Percentiles rank a stretch among this genome's conserved stretches.
Conservation (phyloP, 2,797 vertebrate genomes). For the Pseudochirops corinnae region DNA sequence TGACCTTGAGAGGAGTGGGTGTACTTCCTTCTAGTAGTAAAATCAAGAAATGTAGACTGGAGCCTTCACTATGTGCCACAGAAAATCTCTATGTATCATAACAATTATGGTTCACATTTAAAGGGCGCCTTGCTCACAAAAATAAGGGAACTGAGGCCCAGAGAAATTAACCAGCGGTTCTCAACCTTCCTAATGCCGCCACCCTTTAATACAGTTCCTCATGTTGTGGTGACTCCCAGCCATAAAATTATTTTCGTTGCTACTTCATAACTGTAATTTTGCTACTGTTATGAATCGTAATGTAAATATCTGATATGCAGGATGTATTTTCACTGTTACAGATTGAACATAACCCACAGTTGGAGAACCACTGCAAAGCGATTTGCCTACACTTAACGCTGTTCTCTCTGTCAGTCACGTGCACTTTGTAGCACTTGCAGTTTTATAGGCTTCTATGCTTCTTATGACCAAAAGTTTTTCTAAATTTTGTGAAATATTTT, state of each 20-base stretch:
- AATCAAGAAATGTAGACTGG: background rate
- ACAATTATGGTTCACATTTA: background rate
- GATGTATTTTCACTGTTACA: no score
- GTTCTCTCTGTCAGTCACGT: background rate
- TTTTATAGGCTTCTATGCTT: background rate
- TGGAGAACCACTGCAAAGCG: no score
- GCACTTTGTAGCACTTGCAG: background rate
- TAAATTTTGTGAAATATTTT: background rate
- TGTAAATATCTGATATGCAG: no score
- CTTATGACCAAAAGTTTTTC: background rate
- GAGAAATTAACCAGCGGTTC: background rate
- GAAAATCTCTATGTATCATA: background rate
- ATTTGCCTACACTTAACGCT: background rate
- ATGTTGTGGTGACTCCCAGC: no score
- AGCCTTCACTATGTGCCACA: background rate
- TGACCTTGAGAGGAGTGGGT: constrained; percentile 8
- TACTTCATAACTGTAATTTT: no score
- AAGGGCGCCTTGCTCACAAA: background rate
- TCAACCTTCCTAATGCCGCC: no score
- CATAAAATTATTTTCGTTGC: no score
- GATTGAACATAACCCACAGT: no score
- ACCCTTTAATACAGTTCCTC: no score
- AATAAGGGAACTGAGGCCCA: background rate
- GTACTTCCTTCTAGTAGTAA: background rate
- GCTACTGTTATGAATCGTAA: no score